Evolutionary conservation across 2,797 vertebrate species (phyloP).

Genomic region (Dicrostonyx torquatus): DNA sequence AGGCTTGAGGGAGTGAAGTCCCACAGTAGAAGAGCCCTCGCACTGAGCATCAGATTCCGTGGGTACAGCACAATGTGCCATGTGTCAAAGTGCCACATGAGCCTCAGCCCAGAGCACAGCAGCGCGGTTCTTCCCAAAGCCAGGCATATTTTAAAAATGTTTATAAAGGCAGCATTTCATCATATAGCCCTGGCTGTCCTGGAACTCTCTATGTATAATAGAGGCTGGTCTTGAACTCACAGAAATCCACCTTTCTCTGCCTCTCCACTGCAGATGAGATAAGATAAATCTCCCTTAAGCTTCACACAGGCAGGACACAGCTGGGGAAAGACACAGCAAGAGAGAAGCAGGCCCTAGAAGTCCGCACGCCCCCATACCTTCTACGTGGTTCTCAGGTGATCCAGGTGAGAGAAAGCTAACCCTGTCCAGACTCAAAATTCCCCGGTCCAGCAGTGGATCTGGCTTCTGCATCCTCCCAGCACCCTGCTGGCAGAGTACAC

Average conservation of each 20-base stretch:
- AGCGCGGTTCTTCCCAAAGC: not conserved
- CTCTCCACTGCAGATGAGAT: not conserved
- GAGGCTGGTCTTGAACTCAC: not conserved
- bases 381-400: not conserved
- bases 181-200: not conserved
- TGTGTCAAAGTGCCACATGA: not conserved
- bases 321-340: not conserved
- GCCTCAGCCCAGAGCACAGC: not conserved
- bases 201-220: not conserved
- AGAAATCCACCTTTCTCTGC: not conserved
- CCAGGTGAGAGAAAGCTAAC: not conserved
- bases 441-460: not conserved
- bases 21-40: rapidly evolving
- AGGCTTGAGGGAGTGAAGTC: not conserved
- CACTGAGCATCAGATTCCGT: not conserved
- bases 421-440: not conserved
- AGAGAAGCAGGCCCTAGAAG: not conserved
- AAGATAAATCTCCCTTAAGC: not conserved
- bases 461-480: not conserved
- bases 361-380: not conserved
- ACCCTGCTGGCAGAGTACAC: not conserved
- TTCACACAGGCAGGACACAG: not conserved
- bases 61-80: not conserved
- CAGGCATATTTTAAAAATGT: not conserved
- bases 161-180: not conserved